A percentile compares a stretch with the other conserved stretches of the same genome.
Conservation (phyloP, 1,140 invertebrate genomes). For the Chionoecetes opilio region DNA sequence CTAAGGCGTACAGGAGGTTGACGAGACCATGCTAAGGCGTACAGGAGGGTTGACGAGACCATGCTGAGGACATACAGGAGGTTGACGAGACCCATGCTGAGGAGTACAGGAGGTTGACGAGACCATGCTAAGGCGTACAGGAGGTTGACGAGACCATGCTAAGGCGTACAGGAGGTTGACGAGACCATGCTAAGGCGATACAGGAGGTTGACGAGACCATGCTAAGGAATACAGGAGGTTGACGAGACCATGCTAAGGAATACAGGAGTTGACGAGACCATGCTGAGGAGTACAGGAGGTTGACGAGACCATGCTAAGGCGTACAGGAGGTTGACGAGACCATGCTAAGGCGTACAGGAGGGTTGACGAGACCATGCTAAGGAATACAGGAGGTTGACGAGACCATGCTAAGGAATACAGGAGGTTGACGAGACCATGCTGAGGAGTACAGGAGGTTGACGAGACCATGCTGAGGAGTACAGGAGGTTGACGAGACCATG, state of each 20-base stretch:
- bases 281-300: not conserved
- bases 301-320: not conserved
- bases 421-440: not conserved
- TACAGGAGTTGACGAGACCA: not conserved
- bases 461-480: no score
- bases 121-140: not conserved
- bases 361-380: not conserved
- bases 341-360: no score
- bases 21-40: not conserved
- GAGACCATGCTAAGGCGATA: not conserved
- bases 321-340: not conserved
- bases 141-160: not conserved
- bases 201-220: not conserved
- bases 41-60: not conserved
- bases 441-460: not conserved
- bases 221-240: not conserved
- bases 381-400: not conserved
- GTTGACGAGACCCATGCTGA: not conserved
- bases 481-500: no score
- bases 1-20: not conserved
- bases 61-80: not conserved
- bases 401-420: no score
- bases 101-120: no score
- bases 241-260: not conserved
- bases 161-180: no score